phyloP scores from a whole-genome alignment of 2,797 vertebrate species.

The Acipenser oxyrinchus region DNA sequence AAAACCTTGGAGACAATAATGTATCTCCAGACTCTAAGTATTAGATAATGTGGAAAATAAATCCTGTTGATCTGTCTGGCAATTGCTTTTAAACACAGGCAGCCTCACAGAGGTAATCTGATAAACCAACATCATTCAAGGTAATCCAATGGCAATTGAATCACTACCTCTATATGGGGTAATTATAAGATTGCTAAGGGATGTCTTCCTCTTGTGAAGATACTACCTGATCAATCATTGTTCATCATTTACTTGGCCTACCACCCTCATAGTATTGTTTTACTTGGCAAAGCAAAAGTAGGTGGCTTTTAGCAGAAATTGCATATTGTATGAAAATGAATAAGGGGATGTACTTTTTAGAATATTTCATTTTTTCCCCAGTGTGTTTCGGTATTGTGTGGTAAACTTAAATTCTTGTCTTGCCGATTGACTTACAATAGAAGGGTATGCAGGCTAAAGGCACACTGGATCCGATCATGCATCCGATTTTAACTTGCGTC shows the following conservation, averaged over 20 bases:
- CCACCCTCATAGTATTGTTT: background rate
- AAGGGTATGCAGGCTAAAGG: too few relatives aligned
- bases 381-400: too few relatives aligned
- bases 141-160: constrained; percentile 1
- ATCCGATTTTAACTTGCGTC: too few relatives aligned
- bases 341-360: too few relatives aligned
- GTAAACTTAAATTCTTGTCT: too few relatives aligned
- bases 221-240: background rate
- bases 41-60: constrained; percentile 1
- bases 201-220: background rate
- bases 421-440: too few relatives aligned
- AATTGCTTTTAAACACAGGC: background rate
- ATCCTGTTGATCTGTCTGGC: background rate
- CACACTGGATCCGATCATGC: too few relatives aligned
- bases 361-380: too few relatives aligned
- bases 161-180: background rate
- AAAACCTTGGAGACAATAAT: constrained; percentile 1
- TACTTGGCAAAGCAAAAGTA: too few relatives aligned
- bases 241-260: background rate
- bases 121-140: background rate
- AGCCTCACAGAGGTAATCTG: background rate
- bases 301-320: too few relatives aligned
- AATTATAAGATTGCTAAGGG: constrained; percentile 1
- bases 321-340: too few relatives aligned
- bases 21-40: background rate